Evolutionary conservation across 1,140 invertebrate species (phyloP).

Genomic region (Hypsibius dujardini): DNA sequence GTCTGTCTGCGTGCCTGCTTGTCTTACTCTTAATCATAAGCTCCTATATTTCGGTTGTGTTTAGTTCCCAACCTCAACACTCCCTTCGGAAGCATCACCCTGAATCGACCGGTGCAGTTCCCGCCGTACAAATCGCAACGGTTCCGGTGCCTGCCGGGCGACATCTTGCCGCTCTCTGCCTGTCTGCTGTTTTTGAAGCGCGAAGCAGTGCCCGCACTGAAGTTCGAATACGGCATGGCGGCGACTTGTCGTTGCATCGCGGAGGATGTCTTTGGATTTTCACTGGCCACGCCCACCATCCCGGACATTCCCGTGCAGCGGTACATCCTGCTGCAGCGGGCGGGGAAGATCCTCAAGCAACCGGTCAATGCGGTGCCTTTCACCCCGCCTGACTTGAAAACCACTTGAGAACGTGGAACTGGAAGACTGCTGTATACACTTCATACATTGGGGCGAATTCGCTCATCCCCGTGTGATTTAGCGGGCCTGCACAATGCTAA

Average conservation of each 20-base stretch:
- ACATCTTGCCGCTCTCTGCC: neutral
- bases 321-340: constrained; percentile 1
- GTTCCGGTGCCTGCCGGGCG: constrained; percentile 12
- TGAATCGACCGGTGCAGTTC: neutral
- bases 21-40: too few relatives aligned
- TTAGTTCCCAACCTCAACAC: neutral
- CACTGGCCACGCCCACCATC: neutral
- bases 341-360: neutral
- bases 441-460: too few relatives aligned
- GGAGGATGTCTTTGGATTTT: constrained; percentile 7
- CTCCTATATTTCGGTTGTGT: neutral
- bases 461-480: too few relatives aligned
- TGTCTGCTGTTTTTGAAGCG: constrained; percentile 11
- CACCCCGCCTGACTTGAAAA: neutral
- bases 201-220: neutral
- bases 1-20: too few relatives aligned
- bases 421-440: too few relatives aligned
- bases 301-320: constrained; percentile 16
- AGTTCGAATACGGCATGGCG: neutral
- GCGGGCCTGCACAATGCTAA: too few relatives aligned
- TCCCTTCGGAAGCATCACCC: neutral
- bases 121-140: constrained; percentile 8
- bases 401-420: too few relatives aligned
- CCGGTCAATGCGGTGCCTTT: neutral
- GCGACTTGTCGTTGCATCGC: constrained; percentile 14